A percentile compares a stretch with the other conserved stretches of the same genome.
These are phyloP conservation scores for Cynopterus brachyotis DNA, from an alignment of 2,113 vertebrate species.

Conservation along the genomic window DNA sequence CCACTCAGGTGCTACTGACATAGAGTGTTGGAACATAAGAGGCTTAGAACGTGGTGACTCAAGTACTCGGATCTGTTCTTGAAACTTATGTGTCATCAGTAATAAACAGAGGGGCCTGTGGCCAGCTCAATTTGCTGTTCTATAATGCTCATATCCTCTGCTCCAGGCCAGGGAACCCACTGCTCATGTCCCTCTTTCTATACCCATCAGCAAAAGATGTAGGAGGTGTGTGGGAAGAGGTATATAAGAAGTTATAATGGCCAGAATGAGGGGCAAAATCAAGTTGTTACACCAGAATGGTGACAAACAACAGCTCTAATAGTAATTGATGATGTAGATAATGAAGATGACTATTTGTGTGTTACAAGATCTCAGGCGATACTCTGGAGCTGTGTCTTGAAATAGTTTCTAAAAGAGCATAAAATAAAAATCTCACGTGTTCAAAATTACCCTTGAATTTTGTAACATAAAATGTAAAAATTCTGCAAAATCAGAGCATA, in stretches of 20 bases:
- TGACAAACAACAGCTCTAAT: background rate
- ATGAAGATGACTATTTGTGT: background rate
- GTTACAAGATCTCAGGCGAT: background rate
- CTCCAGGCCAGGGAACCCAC: no score
- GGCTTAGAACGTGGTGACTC: background rate
- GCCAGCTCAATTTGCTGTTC: background rate
- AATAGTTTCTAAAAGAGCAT: background rate
- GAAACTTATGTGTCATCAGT: background rate
- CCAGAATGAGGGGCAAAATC: background rate
- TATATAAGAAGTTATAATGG: background rate
- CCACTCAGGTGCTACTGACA: background rate
- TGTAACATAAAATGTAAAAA: background rate
- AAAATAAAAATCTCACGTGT: background rate
- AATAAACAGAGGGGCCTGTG: background rate
- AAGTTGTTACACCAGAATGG: no score
- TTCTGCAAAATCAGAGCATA: background rate
- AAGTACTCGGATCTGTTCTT: background rate
- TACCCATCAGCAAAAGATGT: background rate
- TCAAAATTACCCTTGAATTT: background rate
- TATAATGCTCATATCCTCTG: accelerated
- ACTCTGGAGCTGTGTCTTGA: background rate
- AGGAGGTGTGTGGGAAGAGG: background rate
- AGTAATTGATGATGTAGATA: background rate
- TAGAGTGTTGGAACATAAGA: background rate
- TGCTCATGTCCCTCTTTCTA: background rate